These are phyloP conservation scores for Araneus ventricosus DNA, from an alignment of 1,140 invertebrate genomes.

Conservation along the genomic window DNA sequence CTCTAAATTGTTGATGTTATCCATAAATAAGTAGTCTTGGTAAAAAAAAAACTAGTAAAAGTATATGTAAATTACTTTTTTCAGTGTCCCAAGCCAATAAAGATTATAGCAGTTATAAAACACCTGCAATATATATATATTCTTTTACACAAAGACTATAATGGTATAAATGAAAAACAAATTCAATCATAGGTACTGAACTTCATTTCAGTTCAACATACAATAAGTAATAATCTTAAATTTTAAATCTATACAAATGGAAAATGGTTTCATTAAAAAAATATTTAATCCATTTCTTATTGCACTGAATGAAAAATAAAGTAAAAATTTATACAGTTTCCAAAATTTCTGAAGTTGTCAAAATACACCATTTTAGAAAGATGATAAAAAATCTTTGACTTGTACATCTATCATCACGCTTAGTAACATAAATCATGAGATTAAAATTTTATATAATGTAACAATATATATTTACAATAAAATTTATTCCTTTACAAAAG, in stretches of 20 bases:
- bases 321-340: background rate
- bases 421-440: background rate
- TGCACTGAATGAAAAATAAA: background rate
- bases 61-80: too few species aligned
- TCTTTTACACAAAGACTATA: too few species aligned
- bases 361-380: background rate
- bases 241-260: background rate
- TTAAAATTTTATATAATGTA: constrained; percentile 19
- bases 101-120: too few species aligned
- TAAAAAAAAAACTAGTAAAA: too few species aligned
- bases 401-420: background rate
- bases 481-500: background rate
- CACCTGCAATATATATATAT: too few species aligned
- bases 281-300: background rate
- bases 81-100: too few species aligned
- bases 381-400: background rate
- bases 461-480: constrained; percentile 4
- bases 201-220: too few species aligned
- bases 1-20: background rate
- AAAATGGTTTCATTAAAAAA: background rate
- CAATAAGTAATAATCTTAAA: too few species aligned
- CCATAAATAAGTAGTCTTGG: background rate
- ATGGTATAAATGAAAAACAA: too few species aligned
- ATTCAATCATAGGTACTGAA: too few species aligned
- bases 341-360: background rate